Evolutionary conservation across 2,113 vertebrate species (phyloP).

Genomic region (Falcunculus frontatus): DNA sequence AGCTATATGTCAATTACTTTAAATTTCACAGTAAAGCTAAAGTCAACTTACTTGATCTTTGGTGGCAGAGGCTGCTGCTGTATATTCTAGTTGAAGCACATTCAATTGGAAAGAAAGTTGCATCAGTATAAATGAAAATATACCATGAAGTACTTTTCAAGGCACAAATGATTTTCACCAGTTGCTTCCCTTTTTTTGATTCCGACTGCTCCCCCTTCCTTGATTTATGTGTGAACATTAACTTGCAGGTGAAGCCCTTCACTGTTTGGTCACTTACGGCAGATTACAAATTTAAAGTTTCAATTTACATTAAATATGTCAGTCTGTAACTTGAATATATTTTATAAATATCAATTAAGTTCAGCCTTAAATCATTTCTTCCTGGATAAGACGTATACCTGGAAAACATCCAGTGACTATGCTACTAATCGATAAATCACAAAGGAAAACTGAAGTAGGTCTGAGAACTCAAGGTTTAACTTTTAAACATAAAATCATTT

Average conservation of each 20-base stretch:
- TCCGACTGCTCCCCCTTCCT: not conserved
- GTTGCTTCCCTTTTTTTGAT: not conserved
- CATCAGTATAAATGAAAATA: not conserved
- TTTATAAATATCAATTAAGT: not conserved
- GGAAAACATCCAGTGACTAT: not conserved
- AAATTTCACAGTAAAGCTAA: not conserved
- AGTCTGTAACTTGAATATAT: not conserved
- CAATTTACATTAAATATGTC: not conserved
- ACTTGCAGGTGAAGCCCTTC: not conserved
- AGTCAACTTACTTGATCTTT: constrained; percentile 77
- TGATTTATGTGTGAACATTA: not conserved
- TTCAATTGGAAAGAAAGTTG: constrained; percentile 39
- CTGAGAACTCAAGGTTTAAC: not conserved
- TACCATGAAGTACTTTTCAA: not conserved
- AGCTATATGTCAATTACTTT: not conserved
- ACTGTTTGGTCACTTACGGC: not conserved
- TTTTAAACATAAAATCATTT: not conserved
- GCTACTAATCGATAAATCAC: not conserved
- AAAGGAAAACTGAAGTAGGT: not conserved
- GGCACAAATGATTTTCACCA: not conserved
- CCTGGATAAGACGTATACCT: not conserved
- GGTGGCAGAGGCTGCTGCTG: constrained; percentile 61
- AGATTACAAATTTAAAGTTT: not conserved
- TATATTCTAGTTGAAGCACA: constrained; percentile 8
- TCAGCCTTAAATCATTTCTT: not conserved